Base-by-base conservation (phyloP, 1,140 invertebrate genomes). In the Anastatus disparis region DNA sequence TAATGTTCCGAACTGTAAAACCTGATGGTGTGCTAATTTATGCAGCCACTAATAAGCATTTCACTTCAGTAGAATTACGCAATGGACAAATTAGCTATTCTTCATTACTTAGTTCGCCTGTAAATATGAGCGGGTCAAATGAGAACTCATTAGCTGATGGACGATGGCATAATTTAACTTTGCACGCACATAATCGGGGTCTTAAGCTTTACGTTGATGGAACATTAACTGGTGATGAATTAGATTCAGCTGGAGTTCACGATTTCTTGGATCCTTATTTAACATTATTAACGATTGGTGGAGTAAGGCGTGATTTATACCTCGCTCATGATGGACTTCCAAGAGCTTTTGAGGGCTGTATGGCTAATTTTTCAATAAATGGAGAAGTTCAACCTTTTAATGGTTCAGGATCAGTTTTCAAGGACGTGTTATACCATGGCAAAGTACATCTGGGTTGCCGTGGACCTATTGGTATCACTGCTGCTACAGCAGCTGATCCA, bases 251-350 rank as follows among this genome's bases (percentile, higher is more conserved):
- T 13, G 92, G 93, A 12, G 92, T 95, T 1, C 95, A 97, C 78
- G 94, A 97, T 79, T 96, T 97, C 80, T 86, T 97, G 9, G 95
- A 97, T 84, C 94, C 95, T 2, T 96, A 96, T 78, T 83, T 97
- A 9, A 94, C 94, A 0, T 87, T 89, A 4, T 78, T 97, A 2
- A 91, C 90, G 0, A 79, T 97, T 50, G 95, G 95, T 26, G 94
- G 94, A 17, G 88, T 89, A 0, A 87, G 88, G 73, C 76, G 80
- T 31, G 86, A 87, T 59, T 78, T 85, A 7, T 90, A 90, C 76
- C 79, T 87, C 53, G 77, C 66, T 56, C 83, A 87, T 69, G 86
- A 88, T 63, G 76, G 81, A 15, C 80, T 81, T 13, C 86, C 88
- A 13, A 84, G 84, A 20, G 88, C 85, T 75, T 97, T 97, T 81